phyloP scores from a whole-genome alignment of 2,113 vertebrate species.

The Ahaetulla prasina region DNA sequence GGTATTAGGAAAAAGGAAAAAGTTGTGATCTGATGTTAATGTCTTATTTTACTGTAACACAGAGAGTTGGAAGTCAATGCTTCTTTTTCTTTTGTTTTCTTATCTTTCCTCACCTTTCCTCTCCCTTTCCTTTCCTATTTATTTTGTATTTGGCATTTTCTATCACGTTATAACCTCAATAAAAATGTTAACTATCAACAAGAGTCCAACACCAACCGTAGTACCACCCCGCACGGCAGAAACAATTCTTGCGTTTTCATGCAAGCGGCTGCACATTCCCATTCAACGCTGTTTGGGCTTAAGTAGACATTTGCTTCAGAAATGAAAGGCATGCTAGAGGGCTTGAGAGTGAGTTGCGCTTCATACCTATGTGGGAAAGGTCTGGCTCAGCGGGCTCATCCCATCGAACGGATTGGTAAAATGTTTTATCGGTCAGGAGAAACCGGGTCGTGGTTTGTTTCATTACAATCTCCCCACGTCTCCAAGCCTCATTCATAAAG shows the following conservation, averaged over 20 bases:
- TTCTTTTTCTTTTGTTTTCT: too few species aligned
- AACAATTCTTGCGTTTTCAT: neutral
- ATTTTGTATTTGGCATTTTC: too few species aligned
- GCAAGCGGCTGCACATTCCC: constrained; percentile 30
- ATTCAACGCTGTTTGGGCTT: constrained; percentile 8
- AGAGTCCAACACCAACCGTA: neutral
- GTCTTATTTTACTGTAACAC: too few species aligned
- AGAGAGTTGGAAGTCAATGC: too few species aligned
- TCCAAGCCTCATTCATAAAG: constrained; percentile 26
- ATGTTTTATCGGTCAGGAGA: constrained; percentile 3
- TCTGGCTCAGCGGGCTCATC: neutral
- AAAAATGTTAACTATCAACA: too few species aligned
- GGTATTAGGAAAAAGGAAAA: too few species aligned
- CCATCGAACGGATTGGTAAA: constrained; percentile 1
- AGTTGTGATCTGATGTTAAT: too few species aligned
- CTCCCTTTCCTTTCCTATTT: too few species aligned
- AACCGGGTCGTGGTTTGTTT: constrained; percentile 16
- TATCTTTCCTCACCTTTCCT: too few species aligned
- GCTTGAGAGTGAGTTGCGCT: neutral
- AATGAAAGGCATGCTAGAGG: neutral
- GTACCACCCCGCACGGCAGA: neutral
- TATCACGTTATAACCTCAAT: too few species aligned
- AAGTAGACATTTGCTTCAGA: neutral
- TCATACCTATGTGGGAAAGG: neutral
- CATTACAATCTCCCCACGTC: neutral